These are phyloP conservation scores for Aspidiotus destructor DNA, from an alignment of 2,888 invertebrate genomes.

Conservation along the genomic window DNA sequence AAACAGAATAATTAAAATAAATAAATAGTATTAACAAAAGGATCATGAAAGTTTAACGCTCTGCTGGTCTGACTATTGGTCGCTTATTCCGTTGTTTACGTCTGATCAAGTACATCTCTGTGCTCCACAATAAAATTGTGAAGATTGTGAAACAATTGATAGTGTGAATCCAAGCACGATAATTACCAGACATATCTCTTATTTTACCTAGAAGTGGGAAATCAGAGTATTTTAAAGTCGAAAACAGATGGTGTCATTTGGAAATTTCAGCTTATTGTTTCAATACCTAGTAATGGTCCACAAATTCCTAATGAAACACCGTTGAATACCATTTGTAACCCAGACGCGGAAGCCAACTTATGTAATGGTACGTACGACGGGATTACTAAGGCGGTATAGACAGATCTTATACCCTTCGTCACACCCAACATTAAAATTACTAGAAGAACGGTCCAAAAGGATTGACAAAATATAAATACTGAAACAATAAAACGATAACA, in stretches of 20 bases:
- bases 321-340: slow-evolving; percentile 60
- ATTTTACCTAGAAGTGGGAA: slow-evolving; percentile 6
- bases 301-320: slow-evolving; percentile 42
- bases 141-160: slow-evolving; percentile 24
- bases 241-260: background rate
- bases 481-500: slow-evolving; percentile 43
- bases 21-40: too few species aligned
- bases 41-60: background rate
- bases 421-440: slow-evolving; percentile 54
- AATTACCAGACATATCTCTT: slow-evolving; percentile 13
- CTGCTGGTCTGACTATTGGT: background rate
- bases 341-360: slow-evolving; percentile 55
- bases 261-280: background rate
- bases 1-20: too few species aligned
- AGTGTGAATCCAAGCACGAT: slow-evolving; percentile 18
- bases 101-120: slow-evolving; percentile 6
- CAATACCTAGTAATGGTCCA: slow-evolving; percentile 33
- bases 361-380: slow-evolving; percentile 59
- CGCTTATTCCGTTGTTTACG: background rate
- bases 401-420: slow-evolving; percentile 59
- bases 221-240: background rate
- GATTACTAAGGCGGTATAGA: slow-evolving; percentile 58
- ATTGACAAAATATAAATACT: slow-evolving; percentile 22
- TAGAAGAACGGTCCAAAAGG: slow-evolving; percentile 42
- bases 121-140: slow-evolving; percentile 18